phyloP scores from a whole-genome alignment of 1,140 invertebrate genomes.

The Zaprionus ornatus region DNA sequence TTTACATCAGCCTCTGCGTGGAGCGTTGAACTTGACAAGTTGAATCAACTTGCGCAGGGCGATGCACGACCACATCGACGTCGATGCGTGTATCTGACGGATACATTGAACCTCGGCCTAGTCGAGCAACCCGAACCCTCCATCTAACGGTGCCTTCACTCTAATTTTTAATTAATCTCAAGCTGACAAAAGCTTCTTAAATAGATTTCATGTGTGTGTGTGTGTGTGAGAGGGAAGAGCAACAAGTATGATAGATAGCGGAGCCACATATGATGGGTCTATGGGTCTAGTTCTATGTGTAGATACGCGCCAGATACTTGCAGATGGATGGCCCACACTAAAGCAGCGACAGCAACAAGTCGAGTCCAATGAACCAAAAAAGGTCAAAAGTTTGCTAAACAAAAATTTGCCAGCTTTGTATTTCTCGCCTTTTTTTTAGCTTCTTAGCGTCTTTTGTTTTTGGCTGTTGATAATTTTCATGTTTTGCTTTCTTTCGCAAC shows the following conservation, averaged over 20 bases:
- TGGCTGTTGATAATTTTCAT: slow-evolving; percentile 18
- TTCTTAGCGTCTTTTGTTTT: slow-evolving; percentile 21
- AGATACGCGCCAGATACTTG: slow-evolving; percentile 44
- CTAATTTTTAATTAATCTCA: slow-evolving; percentile 73
- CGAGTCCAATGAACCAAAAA: slow-evolving; percentile 72
- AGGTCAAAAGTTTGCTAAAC: slow-evolving; percentile 69
- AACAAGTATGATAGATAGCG: slow-evolving; percentile 74
- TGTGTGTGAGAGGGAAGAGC: slow-evolving; percentile 14
- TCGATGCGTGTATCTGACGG: slow-evolving; percentile 58
- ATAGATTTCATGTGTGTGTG: slow-evolving; percentile 9
- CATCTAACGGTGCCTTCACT: slow-evolving; percentile 62
- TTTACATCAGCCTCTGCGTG: slow-evolving; percentile 39
- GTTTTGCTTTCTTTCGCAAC: slow-evolving; percentile 34
- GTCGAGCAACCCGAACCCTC: neutral
- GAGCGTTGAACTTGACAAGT: slow-evolving; percentile 70
- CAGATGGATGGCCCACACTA: slow-evolving; percentile 42
- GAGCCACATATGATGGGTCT: slow-evolving; percentile 16
- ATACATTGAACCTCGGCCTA: slow-evolving; percentile 65
- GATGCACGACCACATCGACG: neutral
- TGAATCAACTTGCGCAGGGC: slow-evolving; percentile 65
- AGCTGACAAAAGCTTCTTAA: slow-evolving; percentile 58
- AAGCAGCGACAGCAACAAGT: slow-evolving; percentile 19
- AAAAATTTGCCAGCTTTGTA: slow-evolving; percentile 50
- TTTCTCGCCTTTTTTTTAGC: slow-evolving; percentile 28
- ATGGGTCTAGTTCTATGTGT: slow-evolving; percentile 34